Evolutionary conservation across 2,888 invertebrate species (phyloP), one percentile per base, ranked within the genome.

Genomic region (Heliconius ethilla): DNA sequence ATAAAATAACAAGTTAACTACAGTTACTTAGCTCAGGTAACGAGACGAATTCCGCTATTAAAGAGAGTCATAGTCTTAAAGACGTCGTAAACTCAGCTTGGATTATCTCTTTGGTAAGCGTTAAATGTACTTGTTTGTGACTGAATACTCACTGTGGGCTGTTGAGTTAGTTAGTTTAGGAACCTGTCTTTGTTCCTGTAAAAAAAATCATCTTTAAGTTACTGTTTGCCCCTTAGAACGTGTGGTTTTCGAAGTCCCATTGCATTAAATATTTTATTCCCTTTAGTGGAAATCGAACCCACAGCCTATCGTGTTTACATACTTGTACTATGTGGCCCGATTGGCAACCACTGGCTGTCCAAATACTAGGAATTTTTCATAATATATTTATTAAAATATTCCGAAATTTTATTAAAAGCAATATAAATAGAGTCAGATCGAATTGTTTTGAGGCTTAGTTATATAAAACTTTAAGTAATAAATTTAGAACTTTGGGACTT

Each of bases 41-140:
- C 82, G 83, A 89, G 88, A 92, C 85, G 86, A 87, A 92, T 91
- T 84, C 89, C 88, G 84, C 91, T 87, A 89, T 92, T 89, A 91
- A 90, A 85, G 83, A 85, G 88, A 92, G 85, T 89, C 88, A 92
- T 89, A 87, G 84, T 78, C 85, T 82, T 83, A 83, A 79, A 82
- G 78, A 82, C 82, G 85, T 84, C 83, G 88, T 88, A 87, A 86
- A 81, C 83, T 84, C 83, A 82, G 86, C 86, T 87, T 86, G 85
- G 87, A 87, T 83, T 86, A 87, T 86, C 85, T 85, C 79, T 82
- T 75, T 82, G 78, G 55, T 70, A 70, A 75, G 75, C 59, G 59
- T 72, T 59, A 72, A 72, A 72, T 72, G n/a, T 70, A 70, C 18
- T 63, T 66, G 65, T 79, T 75, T 63, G 63, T 15, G 63, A 63